phyloP scores from a whole-genome alignment of 2,113 vertebrate species.

The Jaculus jaculus region DNA sequence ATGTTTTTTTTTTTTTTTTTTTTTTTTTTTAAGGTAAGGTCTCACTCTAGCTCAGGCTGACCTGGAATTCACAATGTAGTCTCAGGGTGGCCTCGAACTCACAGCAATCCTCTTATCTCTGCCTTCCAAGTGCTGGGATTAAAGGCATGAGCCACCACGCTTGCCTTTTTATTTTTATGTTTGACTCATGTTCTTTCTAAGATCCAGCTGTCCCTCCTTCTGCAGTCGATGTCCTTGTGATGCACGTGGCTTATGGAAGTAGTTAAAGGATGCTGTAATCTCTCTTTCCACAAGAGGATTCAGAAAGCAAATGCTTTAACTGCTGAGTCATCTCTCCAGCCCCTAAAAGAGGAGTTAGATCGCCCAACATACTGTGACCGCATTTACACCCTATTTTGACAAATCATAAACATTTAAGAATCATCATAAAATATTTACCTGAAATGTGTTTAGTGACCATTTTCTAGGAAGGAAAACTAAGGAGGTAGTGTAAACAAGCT shows the following conservation, averaged over 20 bases:
- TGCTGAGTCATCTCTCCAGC: too few relatives aligned
- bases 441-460: not conserved
- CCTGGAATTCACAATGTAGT: too few relatives aligned
- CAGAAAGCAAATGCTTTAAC: too few relatives aligned
- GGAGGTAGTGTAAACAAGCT: not conserved
- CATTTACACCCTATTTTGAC: not conserved
- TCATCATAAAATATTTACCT: not conserved
- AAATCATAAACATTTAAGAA: constrained; percentile 41
- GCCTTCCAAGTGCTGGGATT: too few relatives aligned
- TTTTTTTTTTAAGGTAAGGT: too few relatives aligned
- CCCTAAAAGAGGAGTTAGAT: not conserved
- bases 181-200: too few relatives aligned
- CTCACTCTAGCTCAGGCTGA: too few relatives aligned
- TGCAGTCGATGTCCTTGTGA: not conserved
- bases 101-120: too few relatives aligned
- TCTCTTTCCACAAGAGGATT: not conserved
- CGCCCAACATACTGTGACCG: not conserved
- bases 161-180: too few relatives aligned
- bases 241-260: not conserved
- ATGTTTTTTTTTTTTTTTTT: too few relatives aligned
- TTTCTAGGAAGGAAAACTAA: constrained; percentile 23
- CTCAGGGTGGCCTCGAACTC: too few relatives aligned
- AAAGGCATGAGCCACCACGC: too few relatives aligned
- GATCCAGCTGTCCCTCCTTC: not conserved
- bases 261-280: not conserved